Base-by-base conservation (phyloP, 2,888 invertebrate genomes). In the Teinopalpus imperialis region DNA sequence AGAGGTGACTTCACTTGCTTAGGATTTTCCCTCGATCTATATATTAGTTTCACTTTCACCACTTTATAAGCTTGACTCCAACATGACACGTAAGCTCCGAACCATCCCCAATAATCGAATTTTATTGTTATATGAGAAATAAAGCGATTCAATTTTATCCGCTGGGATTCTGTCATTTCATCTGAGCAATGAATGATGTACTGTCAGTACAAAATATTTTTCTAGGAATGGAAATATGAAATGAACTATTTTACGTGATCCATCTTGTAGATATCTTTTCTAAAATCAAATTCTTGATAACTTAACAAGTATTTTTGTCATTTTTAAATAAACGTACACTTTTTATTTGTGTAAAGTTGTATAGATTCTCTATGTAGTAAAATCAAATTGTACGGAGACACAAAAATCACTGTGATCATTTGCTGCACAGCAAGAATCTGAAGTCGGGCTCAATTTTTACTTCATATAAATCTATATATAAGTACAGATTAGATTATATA, bases 51-150 rank as follows among this genome's bases (percentile, higher is more conserved):
- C 3, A 3, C 2, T 23, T 23, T 2, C 2, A 23, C n/a, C 7
- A 26, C 26, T 26, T 26, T 8, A 26, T 26, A 26, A 8, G 26
- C 0, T 4, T 21, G 10, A 41, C 13, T 14, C 10, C 36, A 30
- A 35, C 43, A 32, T 31, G 41, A 41, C 21, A n/a, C 12, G 16
- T 21, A 23, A 41, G 14, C 14, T 31, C 24, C 10, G 26, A 16
- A 32, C 24, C 27, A 36, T 2, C 16, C 9, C 5, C 20, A 20
- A 14, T 21, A 34, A 34, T 13, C 12, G n/a, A 6, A 41, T 31
- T 47, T 44, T 43, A 50, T 48, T 51, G 42, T 51, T 42, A 44
- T 34, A 32, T 20, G 27, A 39, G 29, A 42, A 36, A 36, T 3
- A 30, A 26, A 39, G 18, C 26, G 26, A 8, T 18, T 14, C 39